Conservation (phyloP, 2,888 invertebrate species). For the Bimastos eiseni region DNA sequence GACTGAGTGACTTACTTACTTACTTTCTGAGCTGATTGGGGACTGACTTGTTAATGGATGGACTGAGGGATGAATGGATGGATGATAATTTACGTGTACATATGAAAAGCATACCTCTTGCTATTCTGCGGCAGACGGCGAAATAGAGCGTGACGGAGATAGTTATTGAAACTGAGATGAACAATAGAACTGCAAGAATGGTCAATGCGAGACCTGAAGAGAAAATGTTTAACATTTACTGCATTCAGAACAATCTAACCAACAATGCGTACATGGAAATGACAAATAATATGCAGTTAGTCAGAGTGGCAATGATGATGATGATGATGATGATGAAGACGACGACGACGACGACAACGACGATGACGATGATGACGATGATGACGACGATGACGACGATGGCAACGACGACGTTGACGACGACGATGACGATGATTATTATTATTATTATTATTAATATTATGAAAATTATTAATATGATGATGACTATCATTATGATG, state of each 20-base stretch:
- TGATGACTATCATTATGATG: no score
- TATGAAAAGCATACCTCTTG: not conserved
- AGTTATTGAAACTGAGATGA: not conserved
- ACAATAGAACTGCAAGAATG: not conserved
- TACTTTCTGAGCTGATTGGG: not conserved
- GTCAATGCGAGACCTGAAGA: not conserved
- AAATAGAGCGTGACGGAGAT: constrained; percentile 13
- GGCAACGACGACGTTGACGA: no score
- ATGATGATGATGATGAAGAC: no score
- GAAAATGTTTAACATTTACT: not conserved
- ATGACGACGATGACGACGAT: no score
- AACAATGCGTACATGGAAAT: no score
- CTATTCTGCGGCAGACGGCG: not conserved
- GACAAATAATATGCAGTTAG: no score
- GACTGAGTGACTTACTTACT: not conserved
- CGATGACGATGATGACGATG: no score
- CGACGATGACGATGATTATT: no score
- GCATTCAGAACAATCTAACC: not conserved
- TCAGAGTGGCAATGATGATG: no score
- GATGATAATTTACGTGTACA: not conserved
- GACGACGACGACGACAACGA: no score
- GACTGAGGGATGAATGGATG: not conserved
- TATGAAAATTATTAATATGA: no score
- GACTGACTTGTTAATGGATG: not conserved
- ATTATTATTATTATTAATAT: no score